Evolutionary conservation across 2,797 vertebrate genomes (phyloP), one percentile per base, ranked within the genome.

Genomic region (Pelobates cultripes): DNA sequence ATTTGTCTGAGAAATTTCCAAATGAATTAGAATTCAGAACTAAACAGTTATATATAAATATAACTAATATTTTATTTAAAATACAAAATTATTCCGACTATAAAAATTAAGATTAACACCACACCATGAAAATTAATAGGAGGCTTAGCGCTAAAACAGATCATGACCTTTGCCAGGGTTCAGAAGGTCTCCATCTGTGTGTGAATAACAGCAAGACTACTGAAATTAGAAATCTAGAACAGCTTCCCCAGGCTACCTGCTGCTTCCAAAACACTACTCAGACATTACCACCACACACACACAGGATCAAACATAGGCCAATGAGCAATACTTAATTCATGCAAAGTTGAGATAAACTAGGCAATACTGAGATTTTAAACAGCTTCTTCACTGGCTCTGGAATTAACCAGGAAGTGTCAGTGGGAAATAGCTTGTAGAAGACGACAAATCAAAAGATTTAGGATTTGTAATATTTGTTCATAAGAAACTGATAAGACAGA

Each of bases 221-320:
- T 94, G 94, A 95, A 88, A 94, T 94, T 92, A 94, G 95, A 95
- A 96, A 95, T 95, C 94, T 92, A 92, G 90, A 96, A 94, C 93
- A 94, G 96, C 93, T 94, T 96, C 92, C 94, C 94, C 93, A 89
- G 96, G 93, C 96, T 97, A 95, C 97, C 96, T 97, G 97, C 98
- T 98, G 97, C 91, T 99, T 94, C 94, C 94, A 95, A 99, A 99
- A 99, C 97, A 99, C 92, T 91, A 91, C 93, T 94, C 96, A 97
- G 97, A 97, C 96, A 95, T 95, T 90, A 96, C 96, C 94, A 93
- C 92, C 88, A 91, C 92, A 91, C 91, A 93, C 93, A 92, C 93
- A 92, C 92, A 95, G 94, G 96, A 99, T 99, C 97, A 98, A 97
- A 98, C 93, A 90, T 91, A 90, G 92, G 93, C 93, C 93, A 93